phyloP scores from a whole-genome alignment of 2,113 vertebrate genomes.

The Xerus inauris region DNA sequence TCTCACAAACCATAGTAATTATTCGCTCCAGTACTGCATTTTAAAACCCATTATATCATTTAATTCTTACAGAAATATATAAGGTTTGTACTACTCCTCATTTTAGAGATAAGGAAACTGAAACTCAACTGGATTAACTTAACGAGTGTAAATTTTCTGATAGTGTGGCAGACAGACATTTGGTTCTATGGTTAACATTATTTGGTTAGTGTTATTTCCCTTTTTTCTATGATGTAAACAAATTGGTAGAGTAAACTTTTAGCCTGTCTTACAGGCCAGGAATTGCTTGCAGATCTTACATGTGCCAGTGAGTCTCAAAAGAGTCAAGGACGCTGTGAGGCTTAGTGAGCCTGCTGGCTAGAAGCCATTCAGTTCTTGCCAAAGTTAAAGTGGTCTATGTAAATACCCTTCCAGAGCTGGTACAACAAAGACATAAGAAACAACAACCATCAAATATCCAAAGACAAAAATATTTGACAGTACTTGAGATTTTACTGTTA shows the following conservation, averaged over 20 bases:
- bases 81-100: neutral
- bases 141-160: neutral
- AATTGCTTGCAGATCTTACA: neutral
- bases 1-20: neutral
- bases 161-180: neutral
- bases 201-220: conserved; percentile 32
- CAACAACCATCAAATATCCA: neutral
- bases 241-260: neutral
- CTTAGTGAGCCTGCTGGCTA: conserved; percentile 9
- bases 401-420: conserved; percentile 26
- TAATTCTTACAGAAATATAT: neutral
- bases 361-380: conserved; percentile 38
- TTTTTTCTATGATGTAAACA: neutral
- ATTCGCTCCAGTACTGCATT: neutral
- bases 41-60: neutral
- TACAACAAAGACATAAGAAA: conserved; percentile 24
- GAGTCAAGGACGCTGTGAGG: conserved; percentile 22
- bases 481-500: neutral
- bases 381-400: conserved; percentile 50
- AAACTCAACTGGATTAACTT: neutral
- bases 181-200: neutral
- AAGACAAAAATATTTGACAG: neutral
- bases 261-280: neutral
- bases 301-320: neutral
- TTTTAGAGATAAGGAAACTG: neutral